Percentiles rank a stretch among this genome's conserved stretches.
Evolutionary conservation across 2,113 vertebrate genomes (phyloP).

Genomic region (Odontophorus gujanensis): DNA sequence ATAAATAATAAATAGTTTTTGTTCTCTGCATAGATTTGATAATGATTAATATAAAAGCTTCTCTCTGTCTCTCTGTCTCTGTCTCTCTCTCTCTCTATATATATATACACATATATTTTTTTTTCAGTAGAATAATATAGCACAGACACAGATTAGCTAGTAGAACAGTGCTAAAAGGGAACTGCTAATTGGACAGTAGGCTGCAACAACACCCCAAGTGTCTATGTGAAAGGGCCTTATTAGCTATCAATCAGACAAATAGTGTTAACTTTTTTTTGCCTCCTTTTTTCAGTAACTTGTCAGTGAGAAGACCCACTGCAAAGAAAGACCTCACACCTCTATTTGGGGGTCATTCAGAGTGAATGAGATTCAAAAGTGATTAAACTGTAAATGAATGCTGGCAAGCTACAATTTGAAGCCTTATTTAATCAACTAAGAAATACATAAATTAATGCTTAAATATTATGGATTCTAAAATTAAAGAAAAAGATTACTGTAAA

Average conservation of each 20-base stretch:
- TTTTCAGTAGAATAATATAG: rapidly evolving
- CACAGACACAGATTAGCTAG: neutral
- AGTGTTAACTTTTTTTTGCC: slow-evolving; percentile 40
- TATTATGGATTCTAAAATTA: neutral
- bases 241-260: slow-evolving; percentile 63
- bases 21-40: neutral
- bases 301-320: slow-evolving; percentile 26
- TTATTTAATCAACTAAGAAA: slow-evolving; percentile 20
- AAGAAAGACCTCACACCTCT: slow-evolving; percentile 70
- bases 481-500: neutral
- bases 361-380: slow-evolving; percentile 19
- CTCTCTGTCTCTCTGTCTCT: neutral
- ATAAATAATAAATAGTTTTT: neutral
- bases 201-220: slow-evolving; percentile 21
- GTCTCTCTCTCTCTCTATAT: neutral
- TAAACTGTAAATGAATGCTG: neutral
- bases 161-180: slow-evolving; percentile 9
- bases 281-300: slow-evolving; percentile 32
- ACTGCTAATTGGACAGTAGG: slow-evolving; percentile 67
- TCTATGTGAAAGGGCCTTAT: slow-evolving; percentile 57
- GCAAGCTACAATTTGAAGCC: neutral
- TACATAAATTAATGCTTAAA: neutral
- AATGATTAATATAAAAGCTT: neutral
- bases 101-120: neutral
- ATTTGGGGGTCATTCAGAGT: slow-evolving; percentile 8